Conservation (phyloP, 2,113 vertebrate genomes). For the Actenoides lindsayi region DNA sequence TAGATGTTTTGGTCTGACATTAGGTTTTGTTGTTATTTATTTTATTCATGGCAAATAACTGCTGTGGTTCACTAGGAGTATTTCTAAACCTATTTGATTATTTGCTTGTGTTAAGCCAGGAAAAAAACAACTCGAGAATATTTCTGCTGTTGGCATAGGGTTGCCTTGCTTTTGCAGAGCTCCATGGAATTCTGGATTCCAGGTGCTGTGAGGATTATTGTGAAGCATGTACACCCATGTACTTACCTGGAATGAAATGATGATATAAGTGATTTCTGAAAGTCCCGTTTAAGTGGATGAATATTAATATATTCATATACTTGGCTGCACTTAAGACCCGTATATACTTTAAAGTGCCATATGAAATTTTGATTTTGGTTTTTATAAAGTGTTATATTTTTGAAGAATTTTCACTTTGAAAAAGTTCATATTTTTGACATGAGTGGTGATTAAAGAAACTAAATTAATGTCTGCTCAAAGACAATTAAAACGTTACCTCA, state of each 20-base stretch:
- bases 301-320: no score
- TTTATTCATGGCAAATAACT: background rate
- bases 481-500: background rate
- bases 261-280: background rate
- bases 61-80: background rate
- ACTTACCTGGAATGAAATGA: background rate
- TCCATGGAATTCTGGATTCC: background rate
- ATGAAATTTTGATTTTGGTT: background rate
- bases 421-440: background rate
- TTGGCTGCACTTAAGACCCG: background rate
- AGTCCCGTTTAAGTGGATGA: background rate
- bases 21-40: background rate
- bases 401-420: background rate
- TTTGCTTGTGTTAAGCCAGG: background rate
- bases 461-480: background rate
- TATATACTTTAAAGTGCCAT: background rate
- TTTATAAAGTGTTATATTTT: background rate
- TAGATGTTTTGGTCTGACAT: background rate
- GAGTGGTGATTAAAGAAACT: background rate
- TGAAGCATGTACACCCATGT: background rate
- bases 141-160: background rate
- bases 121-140: background rate
- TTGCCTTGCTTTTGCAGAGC: background rate
- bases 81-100: background rate
- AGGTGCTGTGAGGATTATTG: background rate